Evolutionary conservation across 2,113 vertebrate genomes (phyloP).

Genomic region (Entelurus aequoreus): DNA sequence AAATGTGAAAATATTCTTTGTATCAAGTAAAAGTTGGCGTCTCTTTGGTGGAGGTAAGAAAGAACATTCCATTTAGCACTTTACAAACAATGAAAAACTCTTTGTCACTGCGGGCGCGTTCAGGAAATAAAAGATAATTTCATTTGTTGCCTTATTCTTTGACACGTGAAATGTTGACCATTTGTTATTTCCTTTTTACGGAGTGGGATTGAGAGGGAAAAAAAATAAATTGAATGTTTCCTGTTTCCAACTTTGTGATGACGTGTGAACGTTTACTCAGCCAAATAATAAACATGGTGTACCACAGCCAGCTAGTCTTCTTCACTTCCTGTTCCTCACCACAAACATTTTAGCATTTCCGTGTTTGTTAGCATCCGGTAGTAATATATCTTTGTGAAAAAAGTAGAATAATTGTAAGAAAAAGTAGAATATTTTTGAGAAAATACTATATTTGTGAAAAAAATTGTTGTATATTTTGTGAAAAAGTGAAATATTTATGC

Average conservation of each 20-base stretch:
- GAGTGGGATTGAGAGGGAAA: not conserved
- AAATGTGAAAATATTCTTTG: constrained; percentile 22
- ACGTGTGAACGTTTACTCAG: not conserved
- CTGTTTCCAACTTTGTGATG: not conserved
- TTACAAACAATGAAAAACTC: constrained; percentile 18
- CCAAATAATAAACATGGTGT: too few species aligned
- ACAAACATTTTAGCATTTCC: too few species aligned
- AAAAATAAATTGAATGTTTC: constrained; percentile 1
- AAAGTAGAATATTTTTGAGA: too few species aligned
- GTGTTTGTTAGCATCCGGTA: too few species aligned
- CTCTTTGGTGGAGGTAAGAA: not conserved
- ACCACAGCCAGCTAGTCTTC: too few species aligned
- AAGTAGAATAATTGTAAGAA: too few species aligned
- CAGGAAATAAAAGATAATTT: constrained; percentile 39
- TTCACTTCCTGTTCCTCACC: too few species aligned
- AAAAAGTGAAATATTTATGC: too few species aligned
- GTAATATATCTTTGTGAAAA: too few species aligned
- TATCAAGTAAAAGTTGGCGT: constrained; percentile 11
- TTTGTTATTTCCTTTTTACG: constrained; percentile 58
- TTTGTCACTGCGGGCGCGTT: constrained; percentile 9
- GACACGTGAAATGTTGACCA: constrained; percentile 16
- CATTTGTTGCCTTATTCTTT: constrained; percentile 60
- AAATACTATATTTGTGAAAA: too few species aligned
- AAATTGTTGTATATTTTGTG: too few species aligned
- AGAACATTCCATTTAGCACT: constrained; percentile 1